Conservation (phyloP, 2,113 vertebrate species). For the Accipiter virgatus region DNA sequence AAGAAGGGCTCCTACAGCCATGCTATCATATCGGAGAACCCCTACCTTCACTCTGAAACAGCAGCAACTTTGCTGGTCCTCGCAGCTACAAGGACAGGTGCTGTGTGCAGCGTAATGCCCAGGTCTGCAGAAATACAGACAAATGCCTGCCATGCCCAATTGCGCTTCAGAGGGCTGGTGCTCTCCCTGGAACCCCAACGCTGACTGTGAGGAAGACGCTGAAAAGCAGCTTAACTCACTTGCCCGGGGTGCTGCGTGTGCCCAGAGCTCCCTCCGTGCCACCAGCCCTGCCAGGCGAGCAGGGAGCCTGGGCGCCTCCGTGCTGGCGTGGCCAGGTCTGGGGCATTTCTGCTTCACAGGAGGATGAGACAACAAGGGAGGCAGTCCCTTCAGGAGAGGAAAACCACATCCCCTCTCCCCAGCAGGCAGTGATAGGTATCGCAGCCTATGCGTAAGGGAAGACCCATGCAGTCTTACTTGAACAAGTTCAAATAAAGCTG, state of each 20-base stretch:
- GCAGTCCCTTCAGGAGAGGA: not conserved
- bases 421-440: not conserved
- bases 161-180: accelerated
- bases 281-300: accelerated
- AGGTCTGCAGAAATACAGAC: not conserved
- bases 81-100: not conserved
- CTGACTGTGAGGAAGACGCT: accelerated
- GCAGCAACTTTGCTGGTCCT: not conserved
- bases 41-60: not conserved
- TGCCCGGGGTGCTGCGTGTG: not conserved
- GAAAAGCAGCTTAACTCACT: not conserved
- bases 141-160: not conserved
- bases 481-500: not conserved
- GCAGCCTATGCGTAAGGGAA: not conserved
- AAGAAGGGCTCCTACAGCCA: not conserved
- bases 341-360: not conserved
- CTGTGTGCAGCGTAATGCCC: accelerated
- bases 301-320: not conserved
- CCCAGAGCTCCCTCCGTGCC: not conserved
- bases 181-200: too few relatives aligned
- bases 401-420: not conserved
- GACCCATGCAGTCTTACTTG: not conserved
- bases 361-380: not conserved
- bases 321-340: accelerated
- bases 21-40: accelerated